These are phyloP conservation scores for Alaudala cheleensis DNA, from an alignment of 2,113 vertebrate species.

Conservation along the genomic window DNA sequence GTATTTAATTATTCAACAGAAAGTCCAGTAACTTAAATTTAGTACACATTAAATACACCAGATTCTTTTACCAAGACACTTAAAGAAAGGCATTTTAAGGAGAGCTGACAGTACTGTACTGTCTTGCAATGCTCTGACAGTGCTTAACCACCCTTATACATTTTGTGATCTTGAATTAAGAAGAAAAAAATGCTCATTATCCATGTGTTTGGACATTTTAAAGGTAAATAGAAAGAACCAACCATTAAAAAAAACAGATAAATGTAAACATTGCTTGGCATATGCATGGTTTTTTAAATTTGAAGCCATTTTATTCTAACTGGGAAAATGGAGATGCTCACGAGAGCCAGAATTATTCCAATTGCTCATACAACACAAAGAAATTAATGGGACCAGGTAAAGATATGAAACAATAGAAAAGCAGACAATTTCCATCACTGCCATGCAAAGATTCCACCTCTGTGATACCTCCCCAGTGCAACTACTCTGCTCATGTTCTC, in stretches of 20 bases:
- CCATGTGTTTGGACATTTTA: conserved; percentile 1
- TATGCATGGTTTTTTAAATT: not conserved
- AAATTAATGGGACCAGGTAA: not conserved
- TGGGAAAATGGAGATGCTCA: not conserved
- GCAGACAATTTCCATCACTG: not conserved
- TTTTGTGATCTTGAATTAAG: conserved; percentile 17
- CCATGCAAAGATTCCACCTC: not conserved
- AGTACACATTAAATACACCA: not conserved
- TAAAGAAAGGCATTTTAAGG: conserved; percentile 13
- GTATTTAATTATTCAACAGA: conserved; percentile 12
- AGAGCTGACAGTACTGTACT: not conserved
- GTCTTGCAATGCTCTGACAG: not conserved
- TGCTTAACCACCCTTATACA: not conserved
- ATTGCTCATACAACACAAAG: not conserved
- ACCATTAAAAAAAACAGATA: not conserved
- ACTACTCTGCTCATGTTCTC: not conserved
- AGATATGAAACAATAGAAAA: not conserved
- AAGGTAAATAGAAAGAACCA: not conserved
- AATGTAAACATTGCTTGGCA: not conserved
- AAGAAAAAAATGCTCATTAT: conserved; percentile 38
- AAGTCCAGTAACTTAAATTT: conserved; percentile 34
- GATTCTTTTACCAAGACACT: not conserved
- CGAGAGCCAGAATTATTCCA: not conserved
- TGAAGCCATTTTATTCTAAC: not conserved
- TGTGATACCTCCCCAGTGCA: not conserved